Conservation (phyloP, 2,797 vertebrate genomes). For the Gallinago stenura region DNA sequence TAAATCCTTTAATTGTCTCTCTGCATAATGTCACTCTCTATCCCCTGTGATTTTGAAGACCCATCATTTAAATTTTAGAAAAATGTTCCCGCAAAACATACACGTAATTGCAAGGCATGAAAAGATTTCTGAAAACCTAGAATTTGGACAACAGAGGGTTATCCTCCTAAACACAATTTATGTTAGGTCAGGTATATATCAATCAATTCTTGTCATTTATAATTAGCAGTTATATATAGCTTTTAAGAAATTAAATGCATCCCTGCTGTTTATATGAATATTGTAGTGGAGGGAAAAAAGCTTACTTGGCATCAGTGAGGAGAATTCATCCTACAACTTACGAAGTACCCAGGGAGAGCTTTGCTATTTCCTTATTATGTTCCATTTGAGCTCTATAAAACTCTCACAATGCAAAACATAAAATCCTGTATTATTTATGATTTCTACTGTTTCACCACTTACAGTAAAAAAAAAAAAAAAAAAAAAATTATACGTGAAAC, state of each 20-base stretch:
- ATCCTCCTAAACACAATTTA: neutral
- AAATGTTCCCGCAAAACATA: neutral
- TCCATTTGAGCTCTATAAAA: conserved; percentile 58
- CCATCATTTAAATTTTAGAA: neutral
- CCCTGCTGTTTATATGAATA: neutral
- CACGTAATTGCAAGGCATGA: neutral
- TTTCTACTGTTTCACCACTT: conserved; percentile 48
- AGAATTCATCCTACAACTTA: conserved; percentile 34
- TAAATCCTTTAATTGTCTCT: neutral
- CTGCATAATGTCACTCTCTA: neutral
- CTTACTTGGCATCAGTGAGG: conserved; percentile 1
- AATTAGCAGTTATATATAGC: conserved; percentile 21
- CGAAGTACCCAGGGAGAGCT: conserved; percentile 27
- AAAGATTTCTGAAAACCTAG: neutral
- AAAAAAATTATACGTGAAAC: conserved; percentile 40
- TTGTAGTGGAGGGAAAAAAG: neutral
- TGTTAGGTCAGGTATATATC: neutral
- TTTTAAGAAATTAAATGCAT: conserved; percentile 15
- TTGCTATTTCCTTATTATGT: conserved; percentile 59
- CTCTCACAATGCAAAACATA: conserved; percentile 42
- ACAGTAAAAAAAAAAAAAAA: neutral
- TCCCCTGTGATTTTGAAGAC: neutral
- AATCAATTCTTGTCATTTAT: neutral
- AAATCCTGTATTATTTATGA: conserved; percentile 65
- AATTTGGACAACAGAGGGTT: neutral